Base-by-base conservation (phyloP, 2,797 vertebrate genomes). In the Protosalanx chinensis region DNA sequence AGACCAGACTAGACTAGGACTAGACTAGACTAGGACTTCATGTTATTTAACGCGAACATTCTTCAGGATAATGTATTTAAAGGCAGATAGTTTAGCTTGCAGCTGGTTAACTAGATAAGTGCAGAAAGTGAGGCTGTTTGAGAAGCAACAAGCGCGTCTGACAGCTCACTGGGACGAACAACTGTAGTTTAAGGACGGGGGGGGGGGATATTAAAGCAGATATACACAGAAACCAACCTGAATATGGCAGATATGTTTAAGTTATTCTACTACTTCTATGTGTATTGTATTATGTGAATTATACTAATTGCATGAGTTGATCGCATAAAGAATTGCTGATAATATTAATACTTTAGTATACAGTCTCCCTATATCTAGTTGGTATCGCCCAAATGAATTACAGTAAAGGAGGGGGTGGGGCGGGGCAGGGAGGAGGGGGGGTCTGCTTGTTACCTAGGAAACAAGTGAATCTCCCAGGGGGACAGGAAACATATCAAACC, bases 111-210 rank as follows among this genome's bases (percentile, higher is more conserved):
- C 84, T 82, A 75, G 88, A 87, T 90, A 87, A 88, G 86, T 90
- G 87, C 85, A 88, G 51, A 56, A 53, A 56, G 79, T 86, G 86
- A 86, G 60, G 83, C 78, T 75, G 37, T 20, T 41, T 6, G 60
- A 82, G 82, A 89, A 90, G 91, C 91, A 92, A 92, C 91, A 92
- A 91, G 90, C 90, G 86, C 87, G 88, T 92, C 88, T 92, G 90
- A 91, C 90, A 91, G 89, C 88, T 90, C 81, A 73, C 82, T 82
- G 85, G 72, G 84, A 85, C 74, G 82, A 83, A 81, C 70, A 77
- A 41, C 53, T 71, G 46, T 79, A 64, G 63, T 65, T 66, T 29
- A 53, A 3, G 18, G 35, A 60, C 15, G 64, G 83, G 74, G 76
- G 58, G 64, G 83, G 74, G 76, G 58, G 27, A 1, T 18, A 46